These are phyloP conservation scores for Muscicapa comitata DNA, from an alignment of 2,797 vertebrate species.

Conservation along the genomic window DNA sequence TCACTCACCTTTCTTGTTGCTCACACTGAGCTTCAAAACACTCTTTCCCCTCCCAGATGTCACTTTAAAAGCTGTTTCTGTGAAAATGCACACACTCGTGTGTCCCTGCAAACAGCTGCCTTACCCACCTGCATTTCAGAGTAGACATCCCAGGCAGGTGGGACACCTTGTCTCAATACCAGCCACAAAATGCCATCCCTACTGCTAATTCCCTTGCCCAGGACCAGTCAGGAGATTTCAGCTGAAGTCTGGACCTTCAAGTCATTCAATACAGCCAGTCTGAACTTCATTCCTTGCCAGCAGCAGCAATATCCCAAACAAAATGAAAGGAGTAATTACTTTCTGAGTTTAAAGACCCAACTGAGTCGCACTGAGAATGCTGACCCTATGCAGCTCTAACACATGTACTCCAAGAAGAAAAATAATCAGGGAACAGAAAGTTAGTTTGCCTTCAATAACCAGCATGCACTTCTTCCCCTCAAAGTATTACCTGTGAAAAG, in stretches of 20 bases:
- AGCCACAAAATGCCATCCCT: background rate
- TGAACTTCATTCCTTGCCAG: background rate
- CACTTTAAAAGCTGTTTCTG: background rate
- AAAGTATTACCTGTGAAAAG: background rate
- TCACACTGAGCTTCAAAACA: fast-evolving
- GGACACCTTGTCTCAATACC: background rate
- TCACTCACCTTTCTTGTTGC: background rate
- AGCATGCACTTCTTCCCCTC: background rate
- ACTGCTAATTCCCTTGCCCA: background rate
- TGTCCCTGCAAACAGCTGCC: fast-evolving
- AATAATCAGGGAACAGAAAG: conserved; percentile 16
- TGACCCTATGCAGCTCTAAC: conserved; percentile 8
- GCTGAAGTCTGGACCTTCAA: background rate
- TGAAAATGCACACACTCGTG: fast-evolving
- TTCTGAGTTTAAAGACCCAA: background rate
- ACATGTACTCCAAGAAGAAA: background rate
- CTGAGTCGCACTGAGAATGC: background rate
- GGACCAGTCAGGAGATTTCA: background rate
- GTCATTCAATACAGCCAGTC: background rate
- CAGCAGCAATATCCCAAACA: background rate
- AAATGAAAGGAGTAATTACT: conserved; percentile 34
- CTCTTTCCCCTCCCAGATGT: background rate
- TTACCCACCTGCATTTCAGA: background rate
- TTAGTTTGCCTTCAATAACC: background rate
- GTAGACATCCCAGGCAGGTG: too few species aligned